Evolutionary conservation across 2,797 vertebrate species (phyloP).

Genomic region (Notoglanidium macrostoma): DNA sequence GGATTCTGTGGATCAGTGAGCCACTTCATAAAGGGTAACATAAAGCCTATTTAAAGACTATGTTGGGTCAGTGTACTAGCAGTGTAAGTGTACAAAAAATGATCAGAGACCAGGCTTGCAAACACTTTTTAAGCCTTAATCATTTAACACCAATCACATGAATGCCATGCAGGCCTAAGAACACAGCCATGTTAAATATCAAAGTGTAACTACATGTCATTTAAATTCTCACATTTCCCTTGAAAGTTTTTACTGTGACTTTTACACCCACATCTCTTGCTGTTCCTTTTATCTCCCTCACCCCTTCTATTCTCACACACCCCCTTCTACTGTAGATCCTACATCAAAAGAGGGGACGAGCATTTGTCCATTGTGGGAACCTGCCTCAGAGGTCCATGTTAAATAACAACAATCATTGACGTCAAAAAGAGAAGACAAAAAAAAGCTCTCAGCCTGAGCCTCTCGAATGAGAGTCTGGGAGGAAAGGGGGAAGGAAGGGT

Average conservation of each 20-base stretch:
- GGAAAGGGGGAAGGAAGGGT: constrained; percentile 13
- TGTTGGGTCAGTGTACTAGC: constrained; percentile 44
- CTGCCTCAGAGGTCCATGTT: constrained; percentile 72
- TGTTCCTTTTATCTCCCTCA: constrained; percentile 33
- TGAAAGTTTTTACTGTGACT: constrained; percentile 11
- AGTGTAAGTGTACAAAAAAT: constrained; percentile 19
- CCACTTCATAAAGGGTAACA: constrained; percentile 30
- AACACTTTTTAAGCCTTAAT: constrained; percentile 8
- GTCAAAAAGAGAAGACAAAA: constrained; percentile 59
- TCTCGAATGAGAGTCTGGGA: constrained; percentile 3
- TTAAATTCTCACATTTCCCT: constrained; percentile 2
- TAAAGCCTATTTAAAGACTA: constrained; percentile 54
- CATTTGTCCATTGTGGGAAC: constrained; percentile 72
- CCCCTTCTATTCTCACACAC: constrained; percentile 34
- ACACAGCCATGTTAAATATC: background rate
- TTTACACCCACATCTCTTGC: constrained; percentile 31
- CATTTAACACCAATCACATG: constrained; percentile 10
- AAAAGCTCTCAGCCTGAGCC: constrained; percentile 66
- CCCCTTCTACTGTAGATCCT: constrained; percentile 48
- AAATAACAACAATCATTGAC: constrained; percentile 76
- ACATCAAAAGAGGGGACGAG: constrained; percentile 55
- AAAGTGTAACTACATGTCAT: background rate
- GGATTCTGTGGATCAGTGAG: constrained; percentile 23
- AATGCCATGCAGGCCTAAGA: constrained; percentile 7
- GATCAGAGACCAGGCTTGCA: background rate